Evolutionary conservation across 1,140 invertebrate genomes (phyloP).

Genomic region (Drosophila eugracilis): DNA sequence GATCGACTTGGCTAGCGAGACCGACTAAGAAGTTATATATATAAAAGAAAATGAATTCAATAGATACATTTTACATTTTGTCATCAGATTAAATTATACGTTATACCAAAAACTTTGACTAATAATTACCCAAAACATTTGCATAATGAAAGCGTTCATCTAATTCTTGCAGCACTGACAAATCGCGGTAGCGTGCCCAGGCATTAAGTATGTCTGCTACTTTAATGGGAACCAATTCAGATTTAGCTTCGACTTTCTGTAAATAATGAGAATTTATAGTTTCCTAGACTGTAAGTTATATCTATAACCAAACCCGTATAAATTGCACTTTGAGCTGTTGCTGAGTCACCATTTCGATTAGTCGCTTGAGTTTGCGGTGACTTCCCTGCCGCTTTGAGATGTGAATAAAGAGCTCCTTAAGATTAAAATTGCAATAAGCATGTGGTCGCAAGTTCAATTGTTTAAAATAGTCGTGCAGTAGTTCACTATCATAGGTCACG

Average conservation of each 20-base stretch:
- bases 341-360: constrained; percentile 67
- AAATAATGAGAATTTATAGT: neutral
- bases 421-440: constrained; percentile 24
- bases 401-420: constrained; percentile 70
- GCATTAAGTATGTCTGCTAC: constrained; percentile 64
- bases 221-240: constrained; percentile 62
- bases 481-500: constrained; percentile 66
- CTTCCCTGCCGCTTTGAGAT: constrained; percentile 75
- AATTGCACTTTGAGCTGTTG: constrained; percentile 74
- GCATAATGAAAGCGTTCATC: constrained; percentile 71
- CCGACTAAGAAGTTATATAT: too few relatives aligned
- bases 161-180: constrained; percentile 61
- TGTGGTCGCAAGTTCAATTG: constrained; percentile 8
- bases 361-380: constrained; percentile 69
- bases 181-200: constrained; percentile 71
- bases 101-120: too few relatives aligned
- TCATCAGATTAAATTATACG: too few relatives aligned
- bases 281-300: neutral
- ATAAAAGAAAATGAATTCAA: too few relatives aligned
- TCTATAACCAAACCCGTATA: constrained; percentile 48
- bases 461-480: constrained; percentile 65
- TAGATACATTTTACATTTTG: too few relatives aligned
- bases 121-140: constrained; percentile 81
- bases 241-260: constrained; percentile 35
- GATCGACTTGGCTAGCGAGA: too few relatives aligned